A percentile compares a stretch with the other conserved stretches of the same genome.
Conservation (phyloP, 1,140 invertebrate genomes). For the Cephus cinctus region DNA sequence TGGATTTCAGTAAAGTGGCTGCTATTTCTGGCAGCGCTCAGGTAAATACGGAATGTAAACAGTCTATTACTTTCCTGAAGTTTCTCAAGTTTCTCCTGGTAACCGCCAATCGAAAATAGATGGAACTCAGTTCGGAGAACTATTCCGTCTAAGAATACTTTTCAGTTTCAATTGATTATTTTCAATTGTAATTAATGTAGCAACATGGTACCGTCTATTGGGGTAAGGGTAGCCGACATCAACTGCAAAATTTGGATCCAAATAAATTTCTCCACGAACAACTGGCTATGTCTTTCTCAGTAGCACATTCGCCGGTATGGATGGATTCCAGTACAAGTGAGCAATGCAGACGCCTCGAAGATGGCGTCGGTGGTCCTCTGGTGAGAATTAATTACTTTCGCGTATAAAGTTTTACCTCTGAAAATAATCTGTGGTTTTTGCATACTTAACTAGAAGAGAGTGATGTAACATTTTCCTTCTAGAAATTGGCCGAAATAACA, state of each 20-base stretch:
- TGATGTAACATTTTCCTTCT: conserved; percentile 28
- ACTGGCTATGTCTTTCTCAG: conserved; percentile 73
- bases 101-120: background rate
- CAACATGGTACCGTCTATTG: conserved; percentile 98
- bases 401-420: background rate
- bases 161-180: no score
- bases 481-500: conserved; percentile 82
- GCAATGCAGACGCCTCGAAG: conserved; percentile 79
- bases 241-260: conserved; percentile 68
- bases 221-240: conserved; percentile 70
- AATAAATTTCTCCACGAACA: conserved; percentile 82
- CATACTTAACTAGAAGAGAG: background rate
- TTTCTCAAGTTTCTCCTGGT: background rate
- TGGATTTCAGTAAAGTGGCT: conserved; percentile 78
- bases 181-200: conserved; percentile 54
- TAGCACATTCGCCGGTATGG: conserved; percentile 89
- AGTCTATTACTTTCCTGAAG: background rate
- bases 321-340: conserved; percentile 90
- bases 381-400: conserved; percentile 45
- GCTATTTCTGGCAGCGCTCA: conserved; percentile 90
- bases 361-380: conserved; percentile 74
- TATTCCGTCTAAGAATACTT: no score
- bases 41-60: conserved; percentile 54
- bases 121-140: no score
- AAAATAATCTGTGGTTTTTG: background rate